These are phyloP conservation scores for Drosophila neutralis DNA, from an alignment of 2,888 invertebrate species.

Conservation along the genomic window DNA sequence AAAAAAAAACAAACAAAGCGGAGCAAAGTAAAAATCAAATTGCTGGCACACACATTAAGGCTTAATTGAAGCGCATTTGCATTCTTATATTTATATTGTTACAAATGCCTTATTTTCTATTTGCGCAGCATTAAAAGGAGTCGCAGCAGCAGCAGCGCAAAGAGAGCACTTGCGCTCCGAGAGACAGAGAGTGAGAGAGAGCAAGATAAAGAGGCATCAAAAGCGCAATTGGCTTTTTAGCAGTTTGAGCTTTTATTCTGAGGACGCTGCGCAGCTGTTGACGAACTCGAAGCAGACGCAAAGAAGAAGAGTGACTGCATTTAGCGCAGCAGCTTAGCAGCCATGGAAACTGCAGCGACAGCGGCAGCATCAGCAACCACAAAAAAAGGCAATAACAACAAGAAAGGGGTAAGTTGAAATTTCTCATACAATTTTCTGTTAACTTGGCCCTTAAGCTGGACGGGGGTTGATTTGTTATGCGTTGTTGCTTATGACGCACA, in stretches of 20 bases:
- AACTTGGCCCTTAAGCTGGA: constrained; percentile 68
- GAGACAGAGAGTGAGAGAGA: constrained; percentile 7
- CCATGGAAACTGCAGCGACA: constrained; percentile 44
- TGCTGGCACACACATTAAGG: constrained; percentile 37
- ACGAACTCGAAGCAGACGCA: constrained; percentile 15
- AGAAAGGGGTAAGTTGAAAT: constrained; percentile 72
- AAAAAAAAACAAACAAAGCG: constrained; percentile 23
- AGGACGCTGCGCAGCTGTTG: constrained; percentile 68
- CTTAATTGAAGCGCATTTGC: constrained; percentile 12
- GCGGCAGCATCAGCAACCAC: constrained; percentile 41
- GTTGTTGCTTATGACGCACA: constrained; percentile 33
- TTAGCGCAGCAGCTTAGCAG: constrained; percentile 30
- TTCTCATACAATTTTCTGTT: constrained; percentile 38
- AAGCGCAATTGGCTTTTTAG: constrained; percentile 67
- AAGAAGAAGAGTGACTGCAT: constrained; percentile 39
- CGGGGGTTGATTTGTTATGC: constrained; percentile 64
- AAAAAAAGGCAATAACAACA: constrained; percentile 47
- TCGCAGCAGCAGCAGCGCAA: constrained; percentile 12
- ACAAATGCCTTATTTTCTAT: constrained; percentile 45
- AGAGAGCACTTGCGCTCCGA: constrained; percentile 8
- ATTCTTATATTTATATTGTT: constrained; percentile 19
- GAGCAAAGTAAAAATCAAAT: constrained; percentile 31
- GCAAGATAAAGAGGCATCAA: constrained; percentile 24
- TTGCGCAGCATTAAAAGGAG: constrained; percentile 65
- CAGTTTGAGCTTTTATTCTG: constrained; percentile 52